A percentile compares a stretch with the other conserved stretches of the same genome.
These are phyloP conservation scores for Bugula neritina DNA, from an alignment of 2,888 invertebrate species.

Conservation along the genomic window DNA sequence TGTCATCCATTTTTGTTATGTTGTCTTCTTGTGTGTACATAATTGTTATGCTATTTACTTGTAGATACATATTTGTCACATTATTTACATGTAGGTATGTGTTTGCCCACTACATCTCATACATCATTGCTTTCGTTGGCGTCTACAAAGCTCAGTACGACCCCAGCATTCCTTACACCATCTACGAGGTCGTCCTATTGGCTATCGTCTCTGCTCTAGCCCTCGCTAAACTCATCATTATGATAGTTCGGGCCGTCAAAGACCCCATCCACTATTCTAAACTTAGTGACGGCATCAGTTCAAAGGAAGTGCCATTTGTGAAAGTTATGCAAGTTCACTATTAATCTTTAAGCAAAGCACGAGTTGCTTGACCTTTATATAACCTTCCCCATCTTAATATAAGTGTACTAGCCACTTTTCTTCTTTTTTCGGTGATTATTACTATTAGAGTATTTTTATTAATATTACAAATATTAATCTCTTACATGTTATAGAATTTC, in stretches of 20 bases:
- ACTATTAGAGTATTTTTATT: too few species aligned
- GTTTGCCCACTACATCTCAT: constrained; percentile 8
- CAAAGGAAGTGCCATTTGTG: too few species aligned
- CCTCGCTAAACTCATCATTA: constrained; percentile 5
- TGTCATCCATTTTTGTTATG: too few species aligned
- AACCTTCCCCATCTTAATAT: too few species aligned
- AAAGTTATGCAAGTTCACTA: too few species aligned
- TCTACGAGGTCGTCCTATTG: background rate
- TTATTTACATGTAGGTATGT: background rate
- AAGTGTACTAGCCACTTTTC: too few species aligned
- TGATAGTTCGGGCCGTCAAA: background rate
- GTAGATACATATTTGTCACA: background rate
- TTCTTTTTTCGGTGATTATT: too few species aligned
- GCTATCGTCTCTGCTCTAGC: background rate
- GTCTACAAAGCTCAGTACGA: background rate
- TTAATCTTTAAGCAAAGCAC: too few species aligned
- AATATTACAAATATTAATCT: too few species aligned
- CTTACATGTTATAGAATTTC: too few species aligned
- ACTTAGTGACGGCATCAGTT: background rate
- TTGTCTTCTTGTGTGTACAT: too few species aligned
- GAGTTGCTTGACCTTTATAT: too few species aligned
- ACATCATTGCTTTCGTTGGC: constrained; percentile 3
- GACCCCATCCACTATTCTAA: constrained; percentile 17
- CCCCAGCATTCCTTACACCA: background rate
- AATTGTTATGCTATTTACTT: background rate